A percentile compares a stretch with the other conserved stretches of the same genome.
Evolutionary conservation across 1,140 invertebrate genomes (phyloP).

Genomic region (Calephelis nemesis): DNA sequence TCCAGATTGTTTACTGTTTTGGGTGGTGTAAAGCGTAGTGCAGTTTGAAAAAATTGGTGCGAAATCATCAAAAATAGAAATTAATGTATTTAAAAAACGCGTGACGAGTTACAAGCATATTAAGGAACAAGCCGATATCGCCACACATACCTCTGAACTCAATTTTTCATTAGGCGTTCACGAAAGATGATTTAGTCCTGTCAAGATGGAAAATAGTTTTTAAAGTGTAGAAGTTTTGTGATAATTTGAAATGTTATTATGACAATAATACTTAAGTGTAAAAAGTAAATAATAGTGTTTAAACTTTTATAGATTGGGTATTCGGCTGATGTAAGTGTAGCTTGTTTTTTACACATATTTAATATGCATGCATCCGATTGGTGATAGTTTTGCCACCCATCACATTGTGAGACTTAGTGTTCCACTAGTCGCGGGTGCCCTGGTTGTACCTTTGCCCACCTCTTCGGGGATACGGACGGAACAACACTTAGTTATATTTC

Average conservation of each 20-base stretch:
- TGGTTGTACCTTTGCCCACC: too few relatives aligned
- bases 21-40: slow-evolving; percentile 10
- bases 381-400: too few relatives aligned
- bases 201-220: slow-evolving; percentile 44
- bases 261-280: too few relatives aligned
- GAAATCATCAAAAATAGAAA: neutral
- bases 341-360: too few relatives aligned
- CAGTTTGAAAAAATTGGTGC: slow-evolving; percentile 6
- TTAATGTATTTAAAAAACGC: neutral
- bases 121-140: slow-evolving; percentile 35
- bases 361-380: too few relatives aligned
- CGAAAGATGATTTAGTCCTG: slow-evolving; percentile 78
- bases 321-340: too few relatives aligned
- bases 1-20: neutral
- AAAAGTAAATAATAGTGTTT: too few relatives aligned
- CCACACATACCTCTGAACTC: slow-evolving; percentile 60
- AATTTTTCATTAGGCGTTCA: slow-evolving; percentile 71
- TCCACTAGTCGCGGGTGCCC: too few relatives aligned
- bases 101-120: slow-evolving; percentile 3
- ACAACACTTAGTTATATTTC: too few relatives aligned
- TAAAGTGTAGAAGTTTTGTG: slow-evolving; percentile 1
- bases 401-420: too few relatives aligned
- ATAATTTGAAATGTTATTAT: neutral
- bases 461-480: too few relatives aligned
- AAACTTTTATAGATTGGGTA: too few relatives aligned